Evolutionary conservation across 2,113 vertebrate genomes (phyloP), one percentile per base, ranked within the genome.

Genomic region (Myocastor coypus): DNA sequence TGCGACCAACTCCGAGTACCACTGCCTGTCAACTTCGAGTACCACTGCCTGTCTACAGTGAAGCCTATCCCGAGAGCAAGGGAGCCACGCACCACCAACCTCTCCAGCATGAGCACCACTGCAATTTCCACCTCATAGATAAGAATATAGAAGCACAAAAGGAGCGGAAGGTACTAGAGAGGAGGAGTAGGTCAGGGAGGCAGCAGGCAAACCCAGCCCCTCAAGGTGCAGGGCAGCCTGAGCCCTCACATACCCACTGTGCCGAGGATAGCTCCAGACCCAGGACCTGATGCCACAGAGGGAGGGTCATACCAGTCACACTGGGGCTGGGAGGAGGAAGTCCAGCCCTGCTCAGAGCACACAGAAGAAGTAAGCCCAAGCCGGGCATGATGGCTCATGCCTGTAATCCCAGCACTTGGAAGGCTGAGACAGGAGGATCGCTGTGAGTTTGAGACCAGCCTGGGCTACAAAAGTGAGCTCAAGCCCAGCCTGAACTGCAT

Each of bases 151-250:
- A 57, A 66, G 57, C 26, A 24, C 37, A 13, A 42, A 42, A 57
- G n/a, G n/a, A 42, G 30, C 1, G 1, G 16, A 46, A 50, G 61
- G 64, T 37, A 32, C 7, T 4, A 0, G 2, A 24, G n/a, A 75
- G 66, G 32, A 46, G 57, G 20, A 5, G 0, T 3, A 0, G 12
- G 17, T 1, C 9, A 12, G 22, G 7, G 0, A 59, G 8, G 1
- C 55, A 61, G 32, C 59, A n/a, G 61, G 66, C 68, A 59, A 55
- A 26, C 22, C 20, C 52, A 59, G 64, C 71, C n/a, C 5, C 69
- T 28, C 3, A 9, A 55, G 4, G 24, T 28, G 57, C 40, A 14
- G 17, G 73, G 26, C 40, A 77, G 42, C 28, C 30, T 52, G 78
- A 14, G 7, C 37, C 59, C 78, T 40, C 6, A 61, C 40, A 57